Evolutionary conservation across 2,888 invertebrate genomes (phyloP), one percentile per base, ranked within the genome.

Genomic region (Cephalotes varians): DNA sequence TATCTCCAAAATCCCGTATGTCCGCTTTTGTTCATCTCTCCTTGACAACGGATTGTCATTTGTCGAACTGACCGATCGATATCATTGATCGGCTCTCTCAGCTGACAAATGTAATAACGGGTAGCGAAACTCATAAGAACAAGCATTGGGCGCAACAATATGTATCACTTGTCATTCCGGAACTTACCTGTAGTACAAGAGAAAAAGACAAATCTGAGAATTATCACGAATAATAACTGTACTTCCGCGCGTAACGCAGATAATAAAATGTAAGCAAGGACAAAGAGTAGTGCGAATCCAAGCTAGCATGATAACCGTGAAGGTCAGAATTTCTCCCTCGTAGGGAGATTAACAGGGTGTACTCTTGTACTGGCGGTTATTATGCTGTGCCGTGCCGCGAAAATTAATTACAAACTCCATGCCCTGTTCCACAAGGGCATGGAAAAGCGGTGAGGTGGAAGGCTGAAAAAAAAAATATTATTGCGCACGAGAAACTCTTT

Each of bases 341-440:
- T 49, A 15, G 47, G 25, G 56, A 86, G 84, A 88, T 88, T 83
- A 89, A 86, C 84, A 73, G 71, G 72, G 82, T 81, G 82, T 58
- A 21, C 64, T 60, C 80, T 71, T 40, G 69, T 73, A 60, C 62
- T 62, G 31, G 25, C 80, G 85, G 85, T 87, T 89, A 86, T 83
- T 84, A 83, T 76, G 86, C 71, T 67, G 44, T 56, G 69, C 74
- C 76, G 54, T 31, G 71, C 82, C 62, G 64, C 85, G 86, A 83
- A 88, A 88, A 88, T 88, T 87, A 88, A 88, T 88, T 88, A 86
- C 85, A 86, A 85, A 87, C 87, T 83, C 54, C 49, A 54, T 47
- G 64, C 64, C 44, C 67, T 44, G 80, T 40, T 62, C 47, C 40
- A 79, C 25, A 56, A 80, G 77, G 60, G 76, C 79, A 81, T 62